Base-by-base conservation (phyloP, 2,797 vertebrate genomes). In the Anguilla obscura region DNA sequence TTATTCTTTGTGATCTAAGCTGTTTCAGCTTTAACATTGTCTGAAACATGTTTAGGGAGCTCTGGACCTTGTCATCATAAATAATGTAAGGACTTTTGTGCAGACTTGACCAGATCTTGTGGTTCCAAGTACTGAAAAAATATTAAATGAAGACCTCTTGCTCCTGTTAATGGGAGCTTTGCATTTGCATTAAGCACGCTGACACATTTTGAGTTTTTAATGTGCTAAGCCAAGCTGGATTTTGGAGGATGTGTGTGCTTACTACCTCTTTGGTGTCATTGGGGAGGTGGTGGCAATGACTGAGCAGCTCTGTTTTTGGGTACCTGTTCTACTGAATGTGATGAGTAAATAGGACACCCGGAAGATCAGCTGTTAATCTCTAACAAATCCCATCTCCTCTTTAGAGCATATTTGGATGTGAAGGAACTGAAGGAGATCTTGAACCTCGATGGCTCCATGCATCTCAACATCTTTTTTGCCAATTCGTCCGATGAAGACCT, bases 401-500 rank as follows among this genome's bases (percentile, higher is more conserved):
- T 40, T 94, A 99, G 99, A 94, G 98, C 99, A 48, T 99, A 98
- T 95, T 95, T 99, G 93, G 98, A 98, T 90, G 96, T 99, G 93
- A 99, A 99, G 92, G 98, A 99, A 93, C 95, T 99, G 36, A 99
- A 99, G 95, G 98, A 97, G 92, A 96, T 97, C 92, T 96, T 99
- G 89, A 96, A 96, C 86, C 93, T 99, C 94, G 97, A 99, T 86
- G 98, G 98, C 91, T 98, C 98, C 0, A 97, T 98, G 86, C 98
- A 99, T 93, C 98, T 99, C 93, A 99, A 99, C 91, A 97, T 99
- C 94, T 99, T 99, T 95, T 99, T 99, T 93, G 98, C 98, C 94
- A 99, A 99, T 92, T 99, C 98, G 54, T 98, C 98, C 0, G 98
- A 99, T 94, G 98, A 99, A 94, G 98, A 99, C 92, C 95, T 99